Base-by-base conservation (phyloP, 2,888 invertebrate species). In the Lycia hirtaria region DNA sequence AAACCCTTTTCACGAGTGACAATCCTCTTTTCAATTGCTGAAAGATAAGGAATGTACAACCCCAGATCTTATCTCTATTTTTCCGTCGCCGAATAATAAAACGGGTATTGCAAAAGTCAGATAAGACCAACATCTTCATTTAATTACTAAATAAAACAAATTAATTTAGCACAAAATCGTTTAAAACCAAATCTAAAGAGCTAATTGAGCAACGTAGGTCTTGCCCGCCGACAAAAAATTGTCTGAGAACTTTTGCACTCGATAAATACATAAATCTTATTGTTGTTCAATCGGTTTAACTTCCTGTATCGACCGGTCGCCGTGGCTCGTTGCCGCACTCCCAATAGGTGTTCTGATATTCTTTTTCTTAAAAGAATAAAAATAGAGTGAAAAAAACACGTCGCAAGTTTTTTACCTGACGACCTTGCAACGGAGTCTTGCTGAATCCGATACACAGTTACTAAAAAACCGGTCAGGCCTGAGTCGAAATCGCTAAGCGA, bases 291-390 rank as follows among this genome's bases (percentile, higher is more conserved):
- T 86, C 73, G 81, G 76, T 74, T 82, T 74, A 73, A 88, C 88
- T 92, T 92, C 92, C 92, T 91, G 91, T 77, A 85, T 72, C 72
- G 85, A 85, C 91, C 85, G 83, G 90, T 89, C 78, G 72, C 71
- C 58, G 72, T 51, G 52, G 67, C 75, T 59, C 71, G 71, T 66
- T 69, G 69, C 75, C 81, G 77, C 79, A 85, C 86, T 87, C 85
- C 91, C 90, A 90, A 90, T 87, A 83, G 83, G 85, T 83, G 84
- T 85, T 84, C 84, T 80, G 85, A 85, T 90, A 85, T 85, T 89
- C 81, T 87, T 88, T 88, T 89, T 90, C 82, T 84, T 62, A 82
- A 68, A 71, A 72, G 73, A 80, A 87, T 80, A 87, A 84, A 91
- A 91, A 91, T 87, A 85, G 88, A 88, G 84, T 86, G 43, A 48